Evolutionary conservation across 2,797 vertebrate species (phyloP), one percentile per base, ranked within the genome.

Genomic region (Anguilla megastoma): DNA sequence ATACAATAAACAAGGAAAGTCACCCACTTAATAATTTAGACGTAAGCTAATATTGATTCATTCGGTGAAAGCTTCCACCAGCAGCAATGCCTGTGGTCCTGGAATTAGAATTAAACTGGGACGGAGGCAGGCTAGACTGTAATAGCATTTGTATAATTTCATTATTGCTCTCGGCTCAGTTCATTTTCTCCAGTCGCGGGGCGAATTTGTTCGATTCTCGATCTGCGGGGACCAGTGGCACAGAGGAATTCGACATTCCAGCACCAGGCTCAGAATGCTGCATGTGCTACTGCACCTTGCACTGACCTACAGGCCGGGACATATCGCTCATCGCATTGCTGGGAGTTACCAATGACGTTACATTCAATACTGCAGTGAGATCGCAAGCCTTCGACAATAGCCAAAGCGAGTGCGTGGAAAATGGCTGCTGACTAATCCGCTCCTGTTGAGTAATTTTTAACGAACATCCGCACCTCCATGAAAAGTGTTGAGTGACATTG

Each of bases 111-210:
- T 99, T 98, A 98, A 98, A 98, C 97, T 98, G 97, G 98, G 98
- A 99, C 97, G 98, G 98, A 98, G 97, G 98, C 98, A 98, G 97
- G 97, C 98, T 97, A 97, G 96, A 98, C 98, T 98, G 98, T 99
- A 99, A 99, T 99, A 99, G 99, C 98, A 98, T 99, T 99, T 99
- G 98, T 98, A 98, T 99, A 99, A 99, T 99, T 99, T 98, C 98
- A 98, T 99, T 98, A 98, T 98, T 97, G 98, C 98, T 99, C 95
- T 96, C 96, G 98, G 98, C 98, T 98, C 96, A 98, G 98, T 98
- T 99, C 98, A 99, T 99, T 99, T 99, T 97, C 97, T 98, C 96
- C 97, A 97, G 98, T 97, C 97, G 97, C 97, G 97, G 98, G 97
- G 98, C 98, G 97, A 98, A 99, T 99, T 99, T 98, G 95, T 97